Conservation (phyloP, 1,140 invertebrate species). For the Aricia agestis region DNA sequence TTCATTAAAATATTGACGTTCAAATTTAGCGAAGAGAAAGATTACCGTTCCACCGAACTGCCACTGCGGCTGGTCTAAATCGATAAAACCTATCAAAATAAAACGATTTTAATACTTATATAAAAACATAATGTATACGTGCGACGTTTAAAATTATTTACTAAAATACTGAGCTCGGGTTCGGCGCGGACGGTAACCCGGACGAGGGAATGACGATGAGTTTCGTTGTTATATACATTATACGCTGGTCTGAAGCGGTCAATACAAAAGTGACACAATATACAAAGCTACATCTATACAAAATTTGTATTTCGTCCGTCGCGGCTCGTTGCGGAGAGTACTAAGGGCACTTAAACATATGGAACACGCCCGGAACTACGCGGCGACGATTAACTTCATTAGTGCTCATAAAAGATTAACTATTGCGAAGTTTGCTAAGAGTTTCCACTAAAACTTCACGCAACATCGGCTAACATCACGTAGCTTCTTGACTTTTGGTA, state of each 20-base stretch:
- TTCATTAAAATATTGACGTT: neutral
- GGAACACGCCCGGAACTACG: neutral
- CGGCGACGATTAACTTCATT: neutral
- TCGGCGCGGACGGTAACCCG: neutral
- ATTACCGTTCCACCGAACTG: neutral
- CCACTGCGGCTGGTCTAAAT: neutral
- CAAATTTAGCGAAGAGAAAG: neutral
- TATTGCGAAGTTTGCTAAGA: neutral
- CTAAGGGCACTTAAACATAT: constrained; percentile 13
- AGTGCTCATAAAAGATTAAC: neutral
- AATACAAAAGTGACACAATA: constrained; percentile 11
- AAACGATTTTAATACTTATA: neutral
- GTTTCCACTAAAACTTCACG: too few species aligned
- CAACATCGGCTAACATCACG: too few species aligned
- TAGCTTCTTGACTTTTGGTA: too few species aligned
- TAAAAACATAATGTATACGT: neutral
- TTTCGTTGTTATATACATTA: neutral
- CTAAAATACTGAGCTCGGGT: neutral
- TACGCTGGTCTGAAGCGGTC: neutral
- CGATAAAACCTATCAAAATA: neutral
- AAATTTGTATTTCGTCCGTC: constrained; percentile 11
- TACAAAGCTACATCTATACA: constrained; percentile 16
- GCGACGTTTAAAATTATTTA: neutral
- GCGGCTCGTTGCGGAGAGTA: neutral
- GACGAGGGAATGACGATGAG: neutral